Conservation (phyloP, 2,888 invertebrate species). For the Gibbula magus region DNA sequence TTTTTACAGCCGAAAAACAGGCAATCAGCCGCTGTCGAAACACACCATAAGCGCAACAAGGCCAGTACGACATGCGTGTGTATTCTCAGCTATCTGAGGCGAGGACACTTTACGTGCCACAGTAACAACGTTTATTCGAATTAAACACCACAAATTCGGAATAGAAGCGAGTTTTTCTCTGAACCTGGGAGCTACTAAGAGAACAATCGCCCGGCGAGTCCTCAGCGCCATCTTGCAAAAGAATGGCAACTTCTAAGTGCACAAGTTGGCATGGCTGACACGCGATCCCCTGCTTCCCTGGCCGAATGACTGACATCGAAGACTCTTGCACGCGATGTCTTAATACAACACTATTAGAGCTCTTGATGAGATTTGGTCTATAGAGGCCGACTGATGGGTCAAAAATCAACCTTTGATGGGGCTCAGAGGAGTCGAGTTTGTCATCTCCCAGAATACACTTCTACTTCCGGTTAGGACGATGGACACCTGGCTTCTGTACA, state of each 20-base stretch:
- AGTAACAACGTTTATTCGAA: conserved; percentile 18
- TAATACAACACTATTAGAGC: conserved; percentile 25
- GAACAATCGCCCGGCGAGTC: not conserved
- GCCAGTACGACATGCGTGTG: not conserved
- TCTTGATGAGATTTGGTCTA: conserved; percentile 24
- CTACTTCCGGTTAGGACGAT: not conserved
- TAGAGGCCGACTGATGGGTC: conserved; percentile 26
- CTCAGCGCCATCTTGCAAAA: not conserved
- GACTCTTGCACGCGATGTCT: conserved; percentile 17
- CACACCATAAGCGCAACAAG: not conserved
- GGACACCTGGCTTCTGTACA: not conserved
- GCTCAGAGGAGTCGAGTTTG: conserved; percentile 13
- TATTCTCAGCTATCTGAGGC: not conserved
- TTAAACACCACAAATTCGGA: conserved; percentile 8
- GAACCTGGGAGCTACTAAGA: conserved; percentile 6
- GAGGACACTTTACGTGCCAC: not conserved
- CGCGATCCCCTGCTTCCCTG: conserved; percentile 9
- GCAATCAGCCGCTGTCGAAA: too few relatives aligned
- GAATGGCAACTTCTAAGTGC: conserved; percentile 9
- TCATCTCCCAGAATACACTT: conserved; percentile 4
- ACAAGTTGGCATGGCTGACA: not conserved
- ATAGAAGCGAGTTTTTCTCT: conserved; percentile 11
- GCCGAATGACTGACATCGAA: conserved; percentile 9
- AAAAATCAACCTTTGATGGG: conserved; percentile 30
- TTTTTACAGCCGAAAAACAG: too few relatives aligned